Evolutionary conservation across 2,888 invertebrate genomes (phyloP).

Genomic region (Caenorhabditis imperialis): DNA sequence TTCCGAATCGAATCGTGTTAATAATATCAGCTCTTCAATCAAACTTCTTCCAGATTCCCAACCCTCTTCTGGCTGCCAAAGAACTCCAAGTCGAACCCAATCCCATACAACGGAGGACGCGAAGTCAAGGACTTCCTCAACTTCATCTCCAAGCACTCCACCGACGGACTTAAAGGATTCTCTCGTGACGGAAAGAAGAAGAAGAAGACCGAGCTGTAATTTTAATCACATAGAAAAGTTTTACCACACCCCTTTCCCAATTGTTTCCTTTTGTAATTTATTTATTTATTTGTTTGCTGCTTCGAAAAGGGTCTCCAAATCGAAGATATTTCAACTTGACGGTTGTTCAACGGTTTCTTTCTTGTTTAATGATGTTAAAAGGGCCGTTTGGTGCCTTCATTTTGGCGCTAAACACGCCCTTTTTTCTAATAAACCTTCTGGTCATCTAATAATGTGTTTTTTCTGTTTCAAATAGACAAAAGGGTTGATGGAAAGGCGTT

Average conservation of each 20-base stretch:
- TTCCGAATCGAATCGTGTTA: too few relatives aligned
- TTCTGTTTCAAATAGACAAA: constrained; percentile 12
- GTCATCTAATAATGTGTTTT: constrained; percentile 27
- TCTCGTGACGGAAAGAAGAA: constrained; percentile 87
- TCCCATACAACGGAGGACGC: constrained; percentile 87
- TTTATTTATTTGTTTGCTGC: constrained; percentile 53
- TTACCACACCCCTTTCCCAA: constrained; percentile 14
- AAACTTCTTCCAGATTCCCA: constrained; percentile 84
- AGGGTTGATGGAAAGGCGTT: constrained; percentile 1
- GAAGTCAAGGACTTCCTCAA: constrained; percentile 93
- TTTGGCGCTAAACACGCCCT: constrained; percentile 12
- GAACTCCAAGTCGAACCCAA: constrained; percentile 82
- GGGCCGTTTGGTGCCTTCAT: constrained; percentile 45
- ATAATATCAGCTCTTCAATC: constrained; percentile 17
- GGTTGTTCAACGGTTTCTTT: constrained; percentile 60
- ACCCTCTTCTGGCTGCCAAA: constrained; percentile 96
- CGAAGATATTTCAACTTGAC: constrained; percentile 48
- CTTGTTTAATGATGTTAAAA: constrained; percentile 52
- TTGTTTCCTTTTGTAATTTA: constrained; percentile 43
- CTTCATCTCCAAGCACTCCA: constrained; percentile 92
- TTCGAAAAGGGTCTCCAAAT: constrained; percentile 30
- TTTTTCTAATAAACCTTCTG: constrained; percentile 48
- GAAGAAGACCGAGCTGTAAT: constrained; percentile 79
- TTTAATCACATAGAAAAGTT: constrained; percentile 22
- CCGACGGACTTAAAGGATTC: constrained; percentile 88